Percentiles rank a stretch among this genome's conserved stretches.
Evolutionary conservation across 2,888 invertebrate genomes (phyloP).

Genomic region (Sympetrum striolatum): DNA sequence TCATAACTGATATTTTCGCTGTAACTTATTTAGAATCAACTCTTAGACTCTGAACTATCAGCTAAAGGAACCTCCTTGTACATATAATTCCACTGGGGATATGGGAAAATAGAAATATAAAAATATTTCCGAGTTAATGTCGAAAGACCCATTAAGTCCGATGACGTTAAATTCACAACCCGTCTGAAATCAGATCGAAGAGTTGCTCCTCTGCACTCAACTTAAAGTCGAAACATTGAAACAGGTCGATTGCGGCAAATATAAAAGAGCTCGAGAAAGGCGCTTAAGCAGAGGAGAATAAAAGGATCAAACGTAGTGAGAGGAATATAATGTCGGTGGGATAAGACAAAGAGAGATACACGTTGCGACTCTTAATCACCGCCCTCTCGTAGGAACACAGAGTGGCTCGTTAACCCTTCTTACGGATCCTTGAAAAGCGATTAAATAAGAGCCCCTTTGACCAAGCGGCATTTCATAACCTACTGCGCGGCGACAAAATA

Average conservation of each 20-base stretch:
- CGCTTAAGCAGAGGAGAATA: background rate
- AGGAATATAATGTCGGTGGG: background rate
- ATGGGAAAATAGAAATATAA: no score
- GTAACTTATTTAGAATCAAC: no score
- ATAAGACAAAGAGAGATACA: background rate
- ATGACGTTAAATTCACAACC: no score
- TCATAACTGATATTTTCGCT: no score
- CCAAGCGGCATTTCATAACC: background rate
- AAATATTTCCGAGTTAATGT: no score
- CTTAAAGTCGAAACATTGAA: background rate
- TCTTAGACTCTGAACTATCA: no score
- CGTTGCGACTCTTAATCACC: no score
- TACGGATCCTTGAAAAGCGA: background rate
- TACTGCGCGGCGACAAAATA: background rate
- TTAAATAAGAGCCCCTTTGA: background rate
- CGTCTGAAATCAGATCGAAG: no score
- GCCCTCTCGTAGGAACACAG: background rate
- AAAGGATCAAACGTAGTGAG: background rate
- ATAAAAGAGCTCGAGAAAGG: background rate
- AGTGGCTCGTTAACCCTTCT: background rate
- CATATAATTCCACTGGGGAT: no score
- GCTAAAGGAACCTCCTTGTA: no score
- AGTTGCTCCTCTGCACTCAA: no score
- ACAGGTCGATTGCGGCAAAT: background rate
- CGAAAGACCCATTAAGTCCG: no score